phyloP scores from a whole-genome alignment of 2,113 vertebrate genomes.

The Hyperopisus bebe region DNA sequence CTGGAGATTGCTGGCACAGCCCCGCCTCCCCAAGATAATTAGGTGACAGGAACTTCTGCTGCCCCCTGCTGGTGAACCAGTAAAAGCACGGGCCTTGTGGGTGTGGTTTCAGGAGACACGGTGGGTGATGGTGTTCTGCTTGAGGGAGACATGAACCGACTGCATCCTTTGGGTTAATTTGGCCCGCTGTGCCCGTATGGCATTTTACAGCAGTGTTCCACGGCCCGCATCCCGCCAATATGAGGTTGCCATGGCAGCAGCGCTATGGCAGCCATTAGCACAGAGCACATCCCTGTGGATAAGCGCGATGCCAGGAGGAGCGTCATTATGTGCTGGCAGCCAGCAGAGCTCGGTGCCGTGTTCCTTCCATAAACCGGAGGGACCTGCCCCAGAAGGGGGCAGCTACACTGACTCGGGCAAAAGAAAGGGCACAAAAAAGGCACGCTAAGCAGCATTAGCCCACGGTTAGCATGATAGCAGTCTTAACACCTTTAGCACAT shows the following conservation, averaged over 20 bases:
- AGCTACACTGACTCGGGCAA: too few relatives aligned
- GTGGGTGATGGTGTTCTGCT: conserved; percentile 9
- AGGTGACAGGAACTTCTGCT: background rate
- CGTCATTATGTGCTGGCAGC: background rate
- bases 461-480: background rate
- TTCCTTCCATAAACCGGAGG: background rate
- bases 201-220: conserved; percentile 30
- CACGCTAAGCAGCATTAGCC: background rate
- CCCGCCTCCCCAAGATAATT: background rate
- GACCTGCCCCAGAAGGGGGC: background rate
- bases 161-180: background rate
- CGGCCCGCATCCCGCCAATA: conserved; percentile 42
- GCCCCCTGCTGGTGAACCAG: background rate
- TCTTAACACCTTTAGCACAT: background rate
- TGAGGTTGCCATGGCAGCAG: conserved; percentile 52
- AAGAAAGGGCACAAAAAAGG: background rate
- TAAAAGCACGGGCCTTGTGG: background rate
- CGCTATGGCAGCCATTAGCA: conserved; percentile 28
- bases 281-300: conserved; percentile 4
- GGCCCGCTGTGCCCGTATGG: conserved; percentile 15
- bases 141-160: background rate
- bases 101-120: background rate
- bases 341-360: background rate
- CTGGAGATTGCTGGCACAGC: background rate
- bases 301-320: background rate